A percentile compares a stretch with the other conserved stretches of the same genome.
These are phyloP conservation scores for Drosophila biarmipes DNA, from an alignment of 1,140 invertebrate species.

Conservation along the genomic window DNA sequence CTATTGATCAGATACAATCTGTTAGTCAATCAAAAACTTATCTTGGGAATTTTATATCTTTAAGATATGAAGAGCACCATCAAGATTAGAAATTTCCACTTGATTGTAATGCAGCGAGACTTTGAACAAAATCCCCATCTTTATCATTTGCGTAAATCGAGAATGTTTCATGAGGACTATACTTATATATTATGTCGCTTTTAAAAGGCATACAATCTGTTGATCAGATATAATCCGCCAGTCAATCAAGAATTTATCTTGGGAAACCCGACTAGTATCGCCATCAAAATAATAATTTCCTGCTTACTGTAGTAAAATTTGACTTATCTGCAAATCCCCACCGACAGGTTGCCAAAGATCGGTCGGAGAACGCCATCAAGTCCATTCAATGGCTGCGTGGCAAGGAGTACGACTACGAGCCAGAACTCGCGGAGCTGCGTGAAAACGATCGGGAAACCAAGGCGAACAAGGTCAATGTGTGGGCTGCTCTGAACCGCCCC, in stretches of 20 bases:
- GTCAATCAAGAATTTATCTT: constrained; percentile 15
- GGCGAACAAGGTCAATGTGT: constrained; percentile 86
- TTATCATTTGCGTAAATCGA: too few species aligned
- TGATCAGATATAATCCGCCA: constrained; percentile 1
- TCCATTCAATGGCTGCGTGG: constrained; percentile 89
- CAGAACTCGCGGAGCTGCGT: constrained; percentile 86
- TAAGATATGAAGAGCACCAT: constrained; percentile 17
- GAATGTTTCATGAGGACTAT: background rate
- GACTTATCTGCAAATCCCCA: constrained; percentile 11
- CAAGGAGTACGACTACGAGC: constrained; percentile 87
- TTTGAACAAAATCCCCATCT: constrained; percentile 10
- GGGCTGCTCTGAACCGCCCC: constrained; percentile 86
- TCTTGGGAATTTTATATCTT: background rate
- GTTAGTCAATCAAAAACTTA: constrained; percentile 17
- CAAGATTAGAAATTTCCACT: background rate
- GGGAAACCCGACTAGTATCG: background rate
- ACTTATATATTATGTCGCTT: background rate
- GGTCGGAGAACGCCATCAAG: constrained; percentile 87
- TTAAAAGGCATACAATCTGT: background rate
- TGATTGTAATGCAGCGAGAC: background rate
- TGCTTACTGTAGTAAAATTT: background rate
- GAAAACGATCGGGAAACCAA: constrained; percentile 86
- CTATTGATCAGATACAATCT: background rate
- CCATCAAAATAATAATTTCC: constrained; percentile 8
- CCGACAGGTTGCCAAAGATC: constrained; percentile 85